Conservation (phyloP, 1,140 invertebrate genomes). For the Amphibalanus amphitrite region DNA sequence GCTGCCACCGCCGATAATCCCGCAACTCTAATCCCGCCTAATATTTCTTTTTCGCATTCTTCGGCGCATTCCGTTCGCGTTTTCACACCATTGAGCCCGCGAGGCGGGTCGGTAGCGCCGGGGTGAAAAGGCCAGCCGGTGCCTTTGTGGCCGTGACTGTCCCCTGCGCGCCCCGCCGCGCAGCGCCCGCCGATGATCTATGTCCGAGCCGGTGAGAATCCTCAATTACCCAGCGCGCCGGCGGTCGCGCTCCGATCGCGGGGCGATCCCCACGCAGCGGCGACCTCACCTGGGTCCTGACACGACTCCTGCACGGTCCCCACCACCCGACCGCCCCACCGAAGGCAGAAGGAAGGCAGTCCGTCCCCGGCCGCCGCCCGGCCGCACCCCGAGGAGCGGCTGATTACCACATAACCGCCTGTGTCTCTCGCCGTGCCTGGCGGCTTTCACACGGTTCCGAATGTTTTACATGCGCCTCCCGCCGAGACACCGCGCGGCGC, state of each 20-base stretch:
- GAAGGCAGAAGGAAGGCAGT: too few species aligned
- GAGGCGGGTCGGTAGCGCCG: background rate
- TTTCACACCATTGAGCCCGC: background rate
- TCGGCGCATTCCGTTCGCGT: background rate
- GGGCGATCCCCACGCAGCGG: too few species aligned
- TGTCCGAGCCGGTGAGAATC: background rate
- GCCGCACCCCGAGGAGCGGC: too few species aligned
- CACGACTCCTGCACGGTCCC: too few species aligned
- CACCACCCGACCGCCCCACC: too few species aligned
- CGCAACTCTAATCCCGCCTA: background rate
- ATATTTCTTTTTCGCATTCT: slow-evolving; percentile 1
- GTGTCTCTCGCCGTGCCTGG: background rate
- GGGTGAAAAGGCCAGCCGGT: background rate
- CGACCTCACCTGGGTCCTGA: too few species aligned
- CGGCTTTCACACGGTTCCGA: background rate
- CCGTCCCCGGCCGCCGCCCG: too few species aligned
- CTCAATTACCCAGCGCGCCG: background rate
- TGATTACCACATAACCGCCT: background rate
- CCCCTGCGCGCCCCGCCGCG: background rate
- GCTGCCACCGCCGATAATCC: background rate
- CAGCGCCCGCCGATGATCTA: background rate
- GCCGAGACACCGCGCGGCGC: too few species aligned
- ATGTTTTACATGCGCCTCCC: background rate
- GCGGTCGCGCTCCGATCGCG: background rate
- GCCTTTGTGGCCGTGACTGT: background rate